Base-by-base conservation (phyloP, 2,888 invertebrate species). In the Macroteleia sp. region DNA sequence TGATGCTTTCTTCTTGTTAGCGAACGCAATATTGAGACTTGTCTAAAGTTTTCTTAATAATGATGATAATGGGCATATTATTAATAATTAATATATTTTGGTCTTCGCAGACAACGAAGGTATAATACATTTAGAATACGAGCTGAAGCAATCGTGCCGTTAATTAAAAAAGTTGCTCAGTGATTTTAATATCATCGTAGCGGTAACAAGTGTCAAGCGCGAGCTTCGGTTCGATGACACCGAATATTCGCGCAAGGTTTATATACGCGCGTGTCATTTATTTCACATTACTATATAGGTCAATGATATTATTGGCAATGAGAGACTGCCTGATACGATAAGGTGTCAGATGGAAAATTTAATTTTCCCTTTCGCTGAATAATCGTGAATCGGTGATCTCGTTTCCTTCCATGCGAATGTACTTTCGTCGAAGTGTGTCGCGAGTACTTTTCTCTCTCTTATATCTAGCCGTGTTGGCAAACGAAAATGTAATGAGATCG, bases 1-100 rank as follows among this genome's bases (percentile, higher is more conserved):
- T 77, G 77, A 79, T 77, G 70, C 77, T 80, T 79, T 71, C 70
- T 70, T 64, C 66, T 70, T 59, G 64, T 70, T 70, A 69, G 66
- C 66, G 44, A 44, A 46, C 66, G 61, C 48, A 48, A 61, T 74
- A 69, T 61, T 66, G 52, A 61, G 71, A 56, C 67, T 76, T 57
- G 41, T 66, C 56, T 61, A 20, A 44, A 73, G 61, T 73, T 73
- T 69, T 76, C 48, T 42, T 22, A 48, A 54, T 76, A 62, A 62
- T 71, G 42, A 42, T 48, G 20, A 42, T 66, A 52, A 52, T 52
- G 22, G n/a, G n/a, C n/a, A 25, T 44, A 48, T 6, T 52, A 66
- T 57, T 66, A 66, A 59, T 52, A 50, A 48, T 74, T 42, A 42
- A 42, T 66, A 39, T 28, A 17, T n/a, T 28, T 34, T 36, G 46